Evolutionary conservation across 2,888 invertebrate genomes (phyloP).

Genomic region (Epicampocera succincta): DNA sequence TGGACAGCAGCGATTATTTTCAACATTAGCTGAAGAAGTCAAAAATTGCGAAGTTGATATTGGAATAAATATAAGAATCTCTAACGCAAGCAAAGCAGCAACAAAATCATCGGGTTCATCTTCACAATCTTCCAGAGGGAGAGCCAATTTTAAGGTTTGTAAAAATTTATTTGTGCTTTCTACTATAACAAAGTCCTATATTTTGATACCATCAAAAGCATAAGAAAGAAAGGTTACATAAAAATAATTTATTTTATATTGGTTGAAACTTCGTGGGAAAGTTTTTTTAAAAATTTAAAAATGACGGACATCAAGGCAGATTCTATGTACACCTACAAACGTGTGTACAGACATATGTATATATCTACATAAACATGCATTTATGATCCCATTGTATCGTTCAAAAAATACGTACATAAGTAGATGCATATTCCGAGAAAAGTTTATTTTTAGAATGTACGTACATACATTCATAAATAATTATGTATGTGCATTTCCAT

Average conservation of each 20-base stretch:
- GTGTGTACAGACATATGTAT: no score
- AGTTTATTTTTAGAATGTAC: no score
- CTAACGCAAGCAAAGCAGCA: not conserved
- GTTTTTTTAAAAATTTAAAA: no score
- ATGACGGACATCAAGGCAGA: no score
- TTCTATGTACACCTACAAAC: no score
- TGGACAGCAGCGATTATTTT: constrained; percentile 7
- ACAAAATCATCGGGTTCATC: not conserved
- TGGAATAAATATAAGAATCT: not conserved
- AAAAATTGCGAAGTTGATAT: not conserved
- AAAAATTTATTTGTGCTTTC: not conserved
- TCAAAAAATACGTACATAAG: no score
- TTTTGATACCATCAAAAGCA: not conserved
- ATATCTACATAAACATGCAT: no score
- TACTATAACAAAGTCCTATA: not conserved
- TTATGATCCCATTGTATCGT: no score
- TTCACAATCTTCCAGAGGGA: not conserved
- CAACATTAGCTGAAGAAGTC: not conserved
- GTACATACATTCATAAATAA: no score
- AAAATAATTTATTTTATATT: not conserved
- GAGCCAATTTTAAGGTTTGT: constrained; percentile 45
- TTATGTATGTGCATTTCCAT: no score
- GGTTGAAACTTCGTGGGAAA: no score
- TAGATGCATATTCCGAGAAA: no score
- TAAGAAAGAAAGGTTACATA: constrained; percentile 10